phyloP scores from a whole-genome alignment of 2,113 vertebrate genomes.

The Macquaria ambigua region DNA sequence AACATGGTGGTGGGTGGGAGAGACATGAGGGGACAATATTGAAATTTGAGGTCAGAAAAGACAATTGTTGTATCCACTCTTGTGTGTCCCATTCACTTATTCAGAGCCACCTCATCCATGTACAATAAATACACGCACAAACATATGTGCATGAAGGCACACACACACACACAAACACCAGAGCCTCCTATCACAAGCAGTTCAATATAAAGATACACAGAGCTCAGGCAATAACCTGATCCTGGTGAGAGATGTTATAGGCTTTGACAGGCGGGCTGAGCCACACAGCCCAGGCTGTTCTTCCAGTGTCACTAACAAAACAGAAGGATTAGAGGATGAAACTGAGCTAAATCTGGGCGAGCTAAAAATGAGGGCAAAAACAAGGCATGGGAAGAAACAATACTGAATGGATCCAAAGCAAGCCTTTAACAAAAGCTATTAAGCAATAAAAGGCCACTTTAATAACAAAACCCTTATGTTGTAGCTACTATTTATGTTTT shows the following conservation, averaged over 20 bases:
- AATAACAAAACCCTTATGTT: constrained; percentile 69
- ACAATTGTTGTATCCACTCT: constrained; percentile 69
- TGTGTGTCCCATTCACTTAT: constrained; percentile 75
- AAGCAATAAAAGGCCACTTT: constrained; percentile 76
- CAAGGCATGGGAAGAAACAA: constrained; percentile 69
- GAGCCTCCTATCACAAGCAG: constrained; percentile 66
- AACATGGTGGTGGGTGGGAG: constrained; percentile 18
- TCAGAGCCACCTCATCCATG: constrained; percentile 56
- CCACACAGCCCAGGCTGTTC: constrained; percentile 72
- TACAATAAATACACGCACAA: constrained; percentile 51
- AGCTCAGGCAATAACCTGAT: constrained; percentile 80
- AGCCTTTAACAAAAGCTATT: constrained; percentile 75
- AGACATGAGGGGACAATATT: constrained; percentile 60
- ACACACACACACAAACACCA: constrained; percentile 11
- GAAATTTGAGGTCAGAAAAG: constrained; percentile 82
- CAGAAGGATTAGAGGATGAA: constrained; percentile 82
- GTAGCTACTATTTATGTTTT: constrained; percentile 64
- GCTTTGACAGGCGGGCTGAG: constrained; percentile 77
- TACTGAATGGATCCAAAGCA: constrained; percentile 63
- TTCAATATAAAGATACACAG: constrained; percentile 76
- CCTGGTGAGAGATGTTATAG: constrained; percentile 74
- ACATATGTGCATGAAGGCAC: constrained; percentile 32
- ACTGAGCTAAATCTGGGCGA: constrained; percentile 77
- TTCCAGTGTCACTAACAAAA: constrained; percentile 80
- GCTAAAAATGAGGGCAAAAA: constrained; percentile 74